Evolutionary conservation across 2,888 invertebrate genomes (phyloP).

Genomic region (Coelogynopora nodosa): DNA sequence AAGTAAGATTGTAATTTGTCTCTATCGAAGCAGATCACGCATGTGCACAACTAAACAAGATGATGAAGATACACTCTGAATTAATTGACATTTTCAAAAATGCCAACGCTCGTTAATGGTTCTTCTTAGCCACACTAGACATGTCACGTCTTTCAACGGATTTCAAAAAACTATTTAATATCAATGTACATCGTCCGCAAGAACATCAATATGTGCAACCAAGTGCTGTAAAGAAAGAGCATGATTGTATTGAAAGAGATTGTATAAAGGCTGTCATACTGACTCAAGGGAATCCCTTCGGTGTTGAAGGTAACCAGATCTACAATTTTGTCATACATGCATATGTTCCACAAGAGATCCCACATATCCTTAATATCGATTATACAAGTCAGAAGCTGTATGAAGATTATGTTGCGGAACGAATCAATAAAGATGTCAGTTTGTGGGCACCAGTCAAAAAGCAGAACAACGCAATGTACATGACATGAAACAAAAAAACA

Average conservation of each 20-base stretch:
- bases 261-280: background rate
- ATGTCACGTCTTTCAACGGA: background rate
- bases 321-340: background rate
- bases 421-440: background rate
- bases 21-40: no score
- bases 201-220: background rate
- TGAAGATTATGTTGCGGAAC: background rate
- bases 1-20: no score
- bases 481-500: background rate
- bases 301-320: background rate
- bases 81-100: background rate
- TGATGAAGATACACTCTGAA: no score
- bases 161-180: background rate
- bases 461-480: background rate
- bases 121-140: background rate
- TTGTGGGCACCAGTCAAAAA: background rate
- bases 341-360: background rate
- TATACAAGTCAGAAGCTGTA: background rate
- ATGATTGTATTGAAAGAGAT: background rate
- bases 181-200: background rate
- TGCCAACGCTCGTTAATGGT: background rate
- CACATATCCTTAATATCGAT: background rate
- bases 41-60: no score
- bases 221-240: background rate
- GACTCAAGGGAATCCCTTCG: background rate